These are phyloP conservation scores for Tympanoctomys barrerae DNA, from an alignment of 2,797 vertebrate genomes.

Conservation along the genomic window DNA sequence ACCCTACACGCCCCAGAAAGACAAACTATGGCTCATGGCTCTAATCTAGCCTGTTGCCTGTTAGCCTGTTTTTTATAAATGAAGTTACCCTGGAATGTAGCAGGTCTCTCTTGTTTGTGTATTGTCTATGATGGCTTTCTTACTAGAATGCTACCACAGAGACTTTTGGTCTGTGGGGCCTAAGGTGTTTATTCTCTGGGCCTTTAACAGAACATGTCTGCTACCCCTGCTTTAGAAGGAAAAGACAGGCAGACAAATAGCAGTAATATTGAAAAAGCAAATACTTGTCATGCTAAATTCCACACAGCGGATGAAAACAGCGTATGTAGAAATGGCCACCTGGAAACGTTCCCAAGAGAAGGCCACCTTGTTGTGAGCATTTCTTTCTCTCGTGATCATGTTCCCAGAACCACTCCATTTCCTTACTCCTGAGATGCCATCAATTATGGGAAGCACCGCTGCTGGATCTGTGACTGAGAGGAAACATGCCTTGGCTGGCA, in stretches of 20 bases:
- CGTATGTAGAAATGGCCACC: slow-evolving; percentile 19
- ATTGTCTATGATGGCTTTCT: neutral
- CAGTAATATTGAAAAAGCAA: slow-evolving; percentile 20
- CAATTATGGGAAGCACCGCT: neutral
- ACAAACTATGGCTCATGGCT: neutral
- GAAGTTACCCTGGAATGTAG: neutral
- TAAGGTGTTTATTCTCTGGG: neutral
- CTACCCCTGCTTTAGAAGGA: neutral
- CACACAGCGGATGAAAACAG: neutral
- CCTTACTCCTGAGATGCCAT: neutral
- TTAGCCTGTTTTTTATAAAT: neutral
- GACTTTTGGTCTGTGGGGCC: neutral
- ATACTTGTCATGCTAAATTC: slow-evolving; percentile 1
- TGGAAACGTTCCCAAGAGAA: slow-evolving; percentile 59
- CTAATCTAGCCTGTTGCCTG: neutral
- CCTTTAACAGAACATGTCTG: slow-evolving; percentile 22
- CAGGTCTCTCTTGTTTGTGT: neutral
- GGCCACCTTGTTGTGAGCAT: neutral
- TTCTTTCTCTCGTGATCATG: slow-evolving; percentile 40
- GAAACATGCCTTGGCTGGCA: slow-evolving; percentile 1
- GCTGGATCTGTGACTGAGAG: neutral
- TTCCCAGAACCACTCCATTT: slow-evolving; percentile 30
- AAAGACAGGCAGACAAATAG: slow-evolving; percentile 22
- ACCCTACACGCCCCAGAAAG: neutral
- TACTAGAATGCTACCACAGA: neutral